Percentiles rank a stretch among this genome's conserved stretches.
phyloP scores from a whole-genome alignment of 2,797 vertebrate species.

The Tolypeutes matacus region DNA sequence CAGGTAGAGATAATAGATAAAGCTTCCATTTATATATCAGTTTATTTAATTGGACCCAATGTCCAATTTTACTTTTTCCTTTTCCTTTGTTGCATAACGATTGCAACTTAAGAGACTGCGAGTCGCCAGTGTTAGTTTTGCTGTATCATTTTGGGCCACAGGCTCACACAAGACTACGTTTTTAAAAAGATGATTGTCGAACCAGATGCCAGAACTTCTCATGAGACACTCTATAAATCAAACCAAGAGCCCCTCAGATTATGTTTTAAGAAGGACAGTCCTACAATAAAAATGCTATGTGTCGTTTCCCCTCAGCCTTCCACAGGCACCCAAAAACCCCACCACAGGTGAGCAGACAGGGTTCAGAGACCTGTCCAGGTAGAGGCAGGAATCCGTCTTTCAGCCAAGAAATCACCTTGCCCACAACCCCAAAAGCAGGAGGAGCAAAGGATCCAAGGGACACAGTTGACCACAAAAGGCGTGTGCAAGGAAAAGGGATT shows the following conservation, averaged over 20 bases:
- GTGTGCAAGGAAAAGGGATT: slow-evolving; percentile 79
- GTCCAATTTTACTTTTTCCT: slow-evolving; percentile 57
- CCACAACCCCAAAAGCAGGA: slow-evolving; percentile 74
- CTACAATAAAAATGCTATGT: slow-evolving; percentile 83
- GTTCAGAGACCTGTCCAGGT: slow-evolving; percentile 85
- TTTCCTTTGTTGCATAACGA: slow-evolving; percentile 70
- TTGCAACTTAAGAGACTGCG: slow-evolving; percentile 62
- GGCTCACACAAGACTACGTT: slow-evolving; percentile 83
- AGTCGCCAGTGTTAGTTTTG: slow-evolving; percentile 72
- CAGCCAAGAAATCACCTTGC: slow-evolving; percentile 86
- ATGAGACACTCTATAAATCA: slow-evolving; percentile 85
- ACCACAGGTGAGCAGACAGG: slow-evolving; percentile 70
- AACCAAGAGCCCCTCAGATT: slow-evolving; percentile 71
- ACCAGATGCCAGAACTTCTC: slow-evolving; percentile 78
- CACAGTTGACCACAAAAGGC: slow-evolving; percentile 76
- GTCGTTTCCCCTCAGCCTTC: slow-evolving; percentile 70
- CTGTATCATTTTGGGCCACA: slow-evolving; percentile 82
- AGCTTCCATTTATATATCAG: slow-evolving; percentile 50
- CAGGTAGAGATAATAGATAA: not conserved
- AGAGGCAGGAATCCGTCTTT: slow-evolving; percentile 83
- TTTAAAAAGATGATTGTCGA: slow-evolving; percentile 84
- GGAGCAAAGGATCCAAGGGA: slow-evolving; percentile 85
- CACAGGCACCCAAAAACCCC: slow-evolving; percentile 33
- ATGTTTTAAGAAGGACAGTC: slow-evolving; percentile 80
- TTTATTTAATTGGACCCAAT: slow-evolving; percentile 64